These are phyloP conservation scores for Poeciliopsis gracilis DNA, from an alignment of 2,797 vertebrate genomes.

Conservation along the genomic window DNA sequence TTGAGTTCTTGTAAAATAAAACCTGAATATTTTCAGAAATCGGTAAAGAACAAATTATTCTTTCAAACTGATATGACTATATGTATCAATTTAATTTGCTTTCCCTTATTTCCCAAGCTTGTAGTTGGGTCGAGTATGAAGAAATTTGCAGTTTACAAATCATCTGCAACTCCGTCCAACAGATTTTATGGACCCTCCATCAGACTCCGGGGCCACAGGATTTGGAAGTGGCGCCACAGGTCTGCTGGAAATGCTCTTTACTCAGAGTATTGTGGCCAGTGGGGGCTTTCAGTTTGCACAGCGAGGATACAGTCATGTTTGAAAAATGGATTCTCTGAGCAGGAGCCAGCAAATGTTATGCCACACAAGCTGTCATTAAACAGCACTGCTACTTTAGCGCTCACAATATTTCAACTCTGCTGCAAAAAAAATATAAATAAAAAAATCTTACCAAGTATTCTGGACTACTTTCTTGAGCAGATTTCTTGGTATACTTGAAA, in stretches of 20 bases:
- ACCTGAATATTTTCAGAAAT: neutral
- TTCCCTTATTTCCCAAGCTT: neutral
- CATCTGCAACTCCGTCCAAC: constrained; percentile 5
- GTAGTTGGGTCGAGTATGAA: neutral
- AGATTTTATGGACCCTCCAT: constrained; percentile 18
- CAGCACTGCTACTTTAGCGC: constrained; percentile 46
- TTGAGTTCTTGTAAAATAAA: neutral
- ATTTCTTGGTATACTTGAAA: no score
- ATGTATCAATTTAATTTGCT: neutral
- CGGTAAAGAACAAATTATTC: neutral
- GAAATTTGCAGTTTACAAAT: neutral
- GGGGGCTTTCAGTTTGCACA: constrained; percentile 36
- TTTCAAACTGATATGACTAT: neutral
- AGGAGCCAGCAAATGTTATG: constrained; percentile 52
- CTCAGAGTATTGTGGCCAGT: constrained; percentile 27
- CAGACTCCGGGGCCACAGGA: constrained; percentile 19
- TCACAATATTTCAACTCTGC: constrained; percentile 57
- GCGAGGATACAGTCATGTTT: constrained; percentile 34
- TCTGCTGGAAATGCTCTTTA: constrained; percentile 46
- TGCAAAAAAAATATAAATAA: no score
- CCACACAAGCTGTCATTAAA: constrained; percentile 66
- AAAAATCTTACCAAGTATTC: no score
- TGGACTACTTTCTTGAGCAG: no score
- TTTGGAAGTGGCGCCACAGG: constrained; percentile 45
- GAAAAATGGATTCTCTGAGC: constrained; percentile 57